Conservation (phyloP, 2,888 invertebrate species). For the Leucania comma region DNA sequence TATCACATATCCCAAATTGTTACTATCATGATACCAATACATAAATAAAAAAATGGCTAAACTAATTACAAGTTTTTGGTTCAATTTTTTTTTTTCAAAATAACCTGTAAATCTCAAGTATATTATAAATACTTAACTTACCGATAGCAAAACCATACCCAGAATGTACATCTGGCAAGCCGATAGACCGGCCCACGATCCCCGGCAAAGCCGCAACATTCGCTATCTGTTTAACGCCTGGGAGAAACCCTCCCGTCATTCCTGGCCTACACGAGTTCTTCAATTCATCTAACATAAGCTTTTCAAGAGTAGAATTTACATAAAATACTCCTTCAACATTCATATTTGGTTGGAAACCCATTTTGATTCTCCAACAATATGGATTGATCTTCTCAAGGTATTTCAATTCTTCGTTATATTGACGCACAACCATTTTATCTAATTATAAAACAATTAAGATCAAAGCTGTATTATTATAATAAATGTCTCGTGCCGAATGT, state of each 20-base stretch:
- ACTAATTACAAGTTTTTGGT: not conserved
- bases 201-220: slow-evolving; percentile 99
- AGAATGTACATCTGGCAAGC: slow-evolving; percentile 98
- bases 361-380: slow-evolving; percentile 98
- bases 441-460: not conserved
- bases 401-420: slow-evolving; percentile 97
- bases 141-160: slow-evolving; percentile 99
- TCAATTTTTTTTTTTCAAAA: not conserved
- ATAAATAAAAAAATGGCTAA: too few species aligned
- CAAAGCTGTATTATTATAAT: not conserved
- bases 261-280: slow-evolving; percentile 97
- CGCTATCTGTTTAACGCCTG: slow-evolving; percentile 99
- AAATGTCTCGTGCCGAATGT: not conserved
- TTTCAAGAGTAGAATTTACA: slow-evolving; percentile 97
- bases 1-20: too few species aligned
- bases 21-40: too few species aligned
- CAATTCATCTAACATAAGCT: slow-evolving; percentile 99
- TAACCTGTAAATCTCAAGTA: not conserved
- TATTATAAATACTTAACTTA: slow-evolving; percentile 70
- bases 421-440: slow-evolving; percentile 95
- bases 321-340: slow-evolving; percentile 99
- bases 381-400: slow-evolving; percentile 97
- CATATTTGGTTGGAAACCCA: slow-evolving; percentile 99
- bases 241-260: slow-evolving; percentile 98
- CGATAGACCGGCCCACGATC: slow-evolving; percentile 98